These are phyloP conservation scores for Arrhopalites spinosus DNA, from an alignment of 2,888 invertebrate species.

Conservation along the genomic window DNA sequence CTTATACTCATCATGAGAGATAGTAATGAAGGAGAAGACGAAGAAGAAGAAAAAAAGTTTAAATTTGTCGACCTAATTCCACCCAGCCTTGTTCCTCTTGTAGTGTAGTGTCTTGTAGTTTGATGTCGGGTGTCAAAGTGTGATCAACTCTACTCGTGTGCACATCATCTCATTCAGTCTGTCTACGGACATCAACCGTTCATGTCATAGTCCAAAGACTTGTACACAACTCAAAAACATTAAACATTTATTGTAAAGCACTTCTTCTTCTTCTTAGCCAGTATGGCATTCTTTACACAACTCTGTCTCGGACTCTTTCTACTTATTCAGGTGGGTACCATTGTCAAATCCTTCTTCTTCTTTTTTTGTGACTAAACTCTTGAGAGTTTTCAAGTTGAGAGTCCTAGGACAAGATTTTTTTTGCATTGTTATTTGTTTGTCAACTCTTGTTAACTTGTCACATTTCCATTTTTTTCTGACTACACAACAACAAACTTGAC, in stretches of 20 bases:
- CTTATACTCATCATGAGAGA: too few relatives aligned
- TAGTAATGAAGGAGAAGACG: too few relatives aligned
- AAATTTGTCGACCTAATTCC: conserved; percentile 29
- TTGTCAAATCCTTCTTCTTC: background rate
- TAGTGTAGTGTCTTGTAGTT: background rate
- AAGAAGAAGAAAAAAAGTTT: conserved; percentile 5
- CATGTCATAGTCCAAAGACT: conserved; percentile 7
- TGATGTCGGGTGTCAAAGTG: background rate
- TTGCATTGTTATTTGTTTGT: too few relatives aligned
- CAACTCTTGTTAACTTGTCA: background rate
- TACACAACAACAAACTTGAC: too few relatives aligned
- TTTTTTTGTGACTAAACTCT: background rate
- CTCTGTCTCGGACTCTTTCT: conserved; percentile 26
- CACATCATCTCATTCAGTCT: background rate
- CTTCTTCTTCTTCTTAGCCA: too few relatives aligned
- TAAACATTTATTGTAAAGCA: too few relatives aligned
- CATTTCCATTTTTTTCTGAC: too few relatives aligned
- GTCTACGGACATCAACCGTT: background rate
- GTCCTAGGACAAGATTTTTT: too few relatives aligned
- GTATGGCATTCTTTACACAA: conserved; percentile 14
- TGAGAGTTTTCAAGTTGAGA: background rate
- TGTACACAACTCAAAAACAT: background rate
- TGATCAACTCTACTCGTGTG: background rate
- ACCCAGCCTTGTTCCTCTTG: conserved; percentile 14
- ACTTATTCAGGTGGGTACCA: conserved; percentile 22